A percentile compares a stretch with the other conserved stretches of the same genome.
phyloP scores from a whole-genome alignment of 2,888 invertebrate genomes.

The Melanostoma scalare region DNA sequence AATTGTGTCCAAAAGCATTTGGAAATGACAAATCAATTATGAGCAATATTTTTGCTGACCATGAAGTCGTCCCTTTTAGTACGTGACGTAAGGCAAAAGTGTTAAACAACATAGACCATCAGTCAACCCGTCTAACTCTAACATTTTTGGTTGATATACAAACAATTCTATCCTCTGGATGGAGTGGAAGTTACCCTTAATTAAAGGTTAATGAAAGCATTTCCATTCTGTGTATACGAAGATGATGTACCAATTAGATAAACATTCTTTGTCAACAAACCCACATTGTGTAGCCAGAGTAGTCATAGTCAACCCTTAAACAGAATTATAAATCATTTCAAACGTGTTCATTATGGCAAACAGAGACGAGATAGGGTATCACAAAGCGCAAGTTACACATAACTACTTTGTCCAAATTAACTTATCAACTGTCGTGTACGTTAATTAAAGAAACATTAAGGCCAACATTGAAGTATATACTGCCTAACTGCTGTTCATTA shows the following conservation, averaged over 20 bases:
- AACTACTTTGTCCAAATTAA: constrained; percentile 30
- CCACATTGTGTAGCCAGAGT: too few species aligned
- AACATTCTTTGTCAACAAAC: constrained; percentile 3
- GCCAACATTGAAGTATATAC: neutral
- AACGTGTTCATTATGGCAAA: constrained; percentile 14
- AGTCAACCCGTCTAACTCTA: too few species aligned
- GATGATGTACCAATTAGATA: constrained; percentile 6
- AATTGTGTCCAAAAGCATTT: too few species aligned
- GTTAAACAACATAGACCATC: too few species aligned
- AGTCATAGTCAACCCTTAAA: neutral
- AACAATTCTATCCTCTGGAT: neutral
- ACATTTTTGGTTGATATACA: neutral
- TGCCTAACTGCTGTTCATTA: too few species aligned
- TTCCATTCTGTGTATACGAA: neutral
- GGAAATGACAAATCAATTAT: too few species aligned
- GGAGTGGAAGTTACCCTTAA: neutral
- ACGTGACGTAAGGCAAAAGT: too few species aligned
- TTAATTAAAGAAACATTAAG: constrained; percentile 36
- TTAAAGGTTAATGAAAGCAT: constrained; percentile 10
- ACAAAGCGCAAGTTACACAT: neutral
- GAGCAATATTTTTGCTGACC: too few species aligned
- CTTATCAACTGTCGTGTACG: constrained; percentile 34
- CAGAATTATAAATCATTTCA: constrained; percentile 5
- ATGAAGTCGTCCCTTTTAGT: too few species aligned
- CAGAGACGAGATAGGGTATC: neutral